Base-by-base conservation (phyloP, 2,888 invertebrate genomes). In the Drosophila meridiana region DNA sequence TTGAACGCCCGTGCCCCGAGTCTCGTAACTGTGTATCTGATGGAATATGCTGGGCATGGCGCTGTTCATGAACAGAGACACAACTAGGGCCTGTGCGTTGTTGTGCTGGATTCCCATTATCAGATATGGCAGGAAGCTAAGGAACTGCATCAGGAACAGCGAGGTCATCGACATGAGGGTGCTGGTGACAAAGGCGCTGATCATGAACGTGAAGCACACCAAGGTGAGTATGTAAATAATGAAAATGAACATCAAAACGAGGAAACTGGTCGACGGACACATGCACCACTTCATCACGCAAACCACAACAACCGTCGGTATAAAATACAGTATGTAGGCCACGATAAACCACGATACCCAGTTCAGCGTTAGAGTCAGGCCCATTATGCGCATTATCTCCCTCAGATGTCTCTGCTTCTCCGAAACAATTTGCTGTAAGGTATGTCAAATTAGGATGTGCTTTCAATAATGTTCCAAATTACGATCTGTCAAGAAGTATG, bases 141-240 rank as follows among this genome's bases (percentile, higher is more conserved):
- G 59, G 84, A 97, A 96, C 95, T 96, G 97, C 38, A 95, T 89
- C 2, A 97, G 93, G 1, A 96, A 96, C 14, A 95, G 95, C 34
- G 96, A 95, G 26, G 96, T 94, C 2, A 97, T 95, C 11, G 96
- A 97, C 7, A 95, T 95, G 84, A 95, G 96, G 0, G 96, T 97
- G 95, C 95, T 96, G 0, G 95, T 95, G 91, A 97, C 97, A 77
- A 97, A 95, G 3, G 96, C 95, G 81, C 96, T 96, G 40, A 97
- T 92, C 93, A 96, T 95, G 91, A 97, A 97, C 87, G 95, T 95
- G 92, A 96, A 96, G 48, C 95, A 95, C 78, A 97, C 96, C 34
- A 95, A 94, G 55, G 96, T 94, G 65, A 95, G 93, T 59, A 96
- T 92, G 90, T 96, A 98, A 61, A 96, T 91, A 7, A 96, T 77